Conservation (phyloP, 2,888 invertebrate genomes). For the Agrenia bidenticulata region DNA sequence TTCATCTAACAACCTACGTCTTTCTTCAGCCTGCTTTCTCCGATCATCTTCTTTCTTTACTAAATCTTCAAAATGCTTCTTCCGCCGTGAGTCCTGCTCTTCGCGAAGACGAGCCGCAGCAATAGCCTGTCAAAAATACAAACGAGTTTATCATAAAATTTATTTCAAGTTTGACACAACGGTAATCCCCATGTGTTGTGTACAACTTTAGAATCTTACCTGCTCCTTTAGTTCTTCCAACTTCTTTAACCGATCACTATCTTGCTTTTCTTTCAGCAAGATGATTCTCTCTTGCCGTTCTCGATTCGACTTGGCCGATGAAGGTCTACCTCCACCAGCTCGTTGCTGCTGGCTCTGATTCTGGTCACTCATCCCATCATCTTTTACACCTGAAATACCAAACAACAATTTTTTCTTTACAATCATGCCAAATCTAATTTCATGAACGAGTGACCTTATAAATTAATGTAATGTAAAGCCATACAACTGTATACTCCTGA, state of each 20-base stretch:
- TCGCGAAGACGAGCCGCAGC: slow-evolving; percentile 43
- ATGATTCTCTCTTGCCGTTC: slow-evolving; percentile 57
- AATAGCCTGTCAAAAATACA: slow-evolving; percentile 22
- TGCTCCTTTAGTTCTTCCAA: slow-evolving; percentile 86
- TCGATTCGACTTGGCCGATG: slow-evolving; percentile 49
- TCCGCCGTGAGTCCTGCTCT: slow-evolving; percentile 51
- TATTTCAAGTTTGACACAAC: too few species aligned
- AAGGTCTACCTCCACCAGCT: slow-evolving; percentile 30
- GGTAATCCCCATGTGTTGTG: too few species aligned
- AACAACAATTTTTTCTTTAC: slow-evolving; percentile 2
- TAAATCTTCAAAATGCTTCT: slow-evolving; percentile 50
- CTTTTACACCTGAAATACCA: slow-evolving; percentile 48
- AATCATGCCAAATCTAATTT: not conserved
- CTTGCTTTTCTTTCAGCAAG: slow-evolving; percentile 75
- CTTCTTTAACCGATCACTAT: slow-evolving; percentile 83
- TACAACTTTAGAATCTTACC: slow-evolving; percentile 53
- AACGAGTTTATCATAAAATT: too few species aligned
- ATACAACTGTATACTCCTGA: slow-evolving; percentile 5
- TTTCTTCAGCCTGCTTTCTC: slow-evolving; percentile 48
- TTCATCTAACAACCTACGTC: slow-evolving; percentile 47
- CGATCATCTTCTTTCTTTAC: slow-evolving; percentile 48
- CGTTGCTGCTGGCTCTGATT: slow-evolving; percentile 5
- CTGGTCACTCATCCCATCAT: slow-evolving; percentile 45
- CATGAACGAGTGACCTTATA: not conserved
- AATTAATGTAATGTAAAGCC: not conserved